A percentile compares a stretch with the other conserved stretches of the same genome.
These are phyloP conservation scores for Cryptoblepharus egeriae DNA, from an alignment of 2,797 vertebrate species.

Conservation along the genomic window DNA sequence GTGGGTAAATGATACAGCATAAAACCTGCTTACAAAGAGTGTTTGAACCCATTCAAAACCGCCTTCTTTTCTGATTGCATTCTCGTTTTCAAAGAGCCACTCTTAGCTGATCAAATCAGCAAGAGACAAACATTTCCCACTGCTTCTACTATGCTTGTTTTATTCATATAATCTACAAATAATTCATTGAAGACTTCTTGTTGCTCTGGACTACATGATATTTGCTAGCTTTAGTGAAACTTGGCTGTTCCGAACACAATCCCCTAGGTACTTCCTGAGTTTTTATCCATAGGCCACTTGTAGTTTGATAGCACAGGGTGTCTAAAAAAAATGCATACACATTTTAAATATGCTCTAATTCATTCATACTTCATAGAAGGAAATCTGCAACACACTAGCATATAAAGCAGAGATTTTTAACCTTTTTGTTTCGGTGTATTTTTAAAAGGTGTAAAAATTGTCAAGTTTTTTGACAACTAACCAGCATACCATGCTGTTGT, in stretches of 20 bases:
- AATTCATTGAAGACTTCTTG: background rate
- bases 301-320: no score
- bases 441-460: no score
- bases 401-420: background rate
- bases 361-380: no score
- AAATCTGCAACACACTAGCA: background rate
- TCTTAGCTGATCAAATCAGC: background rate
- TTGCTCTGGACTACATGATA: background rate
- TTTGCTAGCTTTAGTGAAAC: background rate
- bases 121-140: background rate
- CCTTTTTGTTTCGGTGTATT: no score
- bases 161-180: background rate
- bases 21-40: background rate
- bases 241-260: background rate
- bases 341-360: no score
- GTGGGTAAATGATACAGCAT: background rate
- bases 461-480: no score
- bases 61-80: background rate
- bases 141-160: background rate
- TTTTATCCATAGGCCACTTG: background rate
- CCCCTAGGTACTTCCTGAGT: background rate
- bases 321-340: no score
- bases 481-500: no score
- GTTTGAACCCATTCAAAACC: background rate
- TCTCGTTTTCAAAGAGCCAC: background rate